Evolutionary conservation across 1,140 invertebrate genomes (phyloP), one percentile per base, ranked within the genome.

Genomic region (Ganaspis sp.): DNA sequence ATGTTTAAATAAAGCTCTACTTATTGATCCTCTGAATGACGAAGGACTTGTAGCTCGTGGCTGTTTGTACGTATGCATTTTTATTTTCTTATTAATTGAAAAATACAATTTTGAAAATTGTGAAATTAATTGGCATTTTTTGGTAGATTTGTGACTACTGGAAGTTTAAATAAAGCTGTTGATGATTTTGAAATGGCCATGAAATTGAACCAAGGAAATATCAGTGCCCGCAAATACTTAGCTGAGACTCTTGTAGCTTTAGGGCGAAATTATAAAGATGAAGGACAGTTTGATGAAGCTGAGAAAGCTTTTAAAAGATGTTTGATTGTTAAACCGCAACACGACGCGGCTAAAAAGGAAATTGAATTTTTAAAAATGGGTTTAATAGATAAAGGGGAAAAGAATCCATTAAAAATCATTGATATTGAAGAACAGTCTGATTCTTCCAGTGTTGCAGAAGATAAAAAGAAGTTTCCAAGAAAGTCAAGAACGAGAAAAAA

Each of bases 191-290:
- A 98, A 91, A 95, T 94, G 37, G 98, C 97, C 2, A 91, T 98
- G 38, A 95, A 96, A 87, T 87, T 97, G n/a, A 98, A 98, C 91
- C 95, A 95, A 19, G 95, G 94, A 74, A 97, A 99, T 92, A 94
- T 94, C n/a, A 99, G 99, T 93, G 98, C 97, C 42, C 94, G 96
- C 70, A 98, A 98, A 90, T 99, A 99, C 91, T 94, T 98, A 92
- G 95, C 96, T 23, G 97, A 99, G 89, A 99, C 97, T 1, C 90
- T 98, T 15, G 95, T 98, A 1, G 97, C 97, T 0, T 90, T 95
- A 81, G 96, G 94, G 84, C 94, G 95, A 77, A 96, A 95, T 85
- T 96, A 95, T 86, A 95, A 96, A 87, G 95, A 96, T 82, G 95
- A 96, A 79, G 96, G 95, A 81, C 96, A 96, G 83, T 94, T 95